A percentile compares a stretch with the other conserved stretches of the same genome.
Evolutionary conservation across 2,888 invertebrate genomes (phyloP).

Genomic region (Gastracanthus pulcherrimus): DNA sequence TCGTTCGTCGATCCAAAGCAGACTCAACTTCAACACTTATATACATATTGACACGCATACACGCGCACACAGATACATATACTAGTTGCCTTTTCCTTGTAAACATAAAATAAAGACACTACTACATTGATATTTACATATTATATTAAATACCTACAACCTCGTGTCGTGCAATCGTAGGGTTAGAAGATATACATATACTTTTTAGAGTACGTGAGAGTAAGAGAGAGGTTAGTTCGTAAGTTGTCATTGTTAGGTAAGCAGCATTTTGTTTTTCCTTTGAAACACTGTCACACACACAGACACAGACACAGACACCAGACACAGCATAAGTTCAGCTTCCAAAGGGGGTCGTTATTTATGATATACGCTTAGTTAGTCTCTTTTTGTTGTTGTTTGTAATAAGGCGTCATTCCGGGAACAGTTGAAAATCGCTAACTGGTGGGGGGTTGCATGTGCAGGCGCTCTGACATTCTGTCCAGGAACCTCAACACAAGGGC

Average conservation of each 20-base stretch:
- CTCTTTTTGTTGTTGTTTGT: slow-evolving; percentile 8
- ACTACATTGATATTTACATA: slow-evolving; percentile 45
- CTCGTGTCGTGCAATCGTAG: slow-evolving; percentile 71
- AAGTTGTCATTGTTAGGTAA: slow-evolving; percentile 46
- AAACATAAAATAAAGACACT: slow-evolving; percentile 17
- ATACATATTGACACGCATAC: neutral
- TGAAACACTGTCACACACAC: neutral
- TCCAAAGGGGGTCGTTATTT: slow-evolving; percentile 22
- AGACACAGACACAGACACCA: neutral
- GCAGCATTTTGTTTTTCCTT: slow-evolving; percentile 31
- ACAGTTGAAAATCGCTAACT: slow-evolving; percentile 68
- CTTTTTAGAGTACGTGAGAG: slow-evolving; percentile 33
- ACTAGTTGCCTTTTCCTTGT: slow-evolving; percentile 10
- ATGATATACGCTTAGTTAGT: slow-evolving; percentile 25
- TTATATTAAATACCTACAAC: slow-evolving; percentile 60
- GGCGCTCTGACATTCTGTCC: slow-evolving; percentile 63
- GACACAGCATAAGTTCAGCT: slow-evolving; percentile 20
- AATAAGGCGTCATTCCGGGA: slow-evolving; percentile 53
- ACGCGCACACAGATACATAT: neutral
- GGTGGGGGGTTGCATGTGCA: slow-evolving; percentile 43
- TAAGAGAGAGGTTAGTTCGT: slow-evolving; percentile 37
- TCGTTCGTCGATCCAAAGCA: slow-evolving; percentile 30
- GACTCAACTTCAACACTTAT: neutral
- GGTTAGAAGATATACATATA: slow-evolving; percentile 60
- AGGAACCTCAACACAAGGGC: slow-evolving; percentile 70